Base-by-base conservation (phyloP, 2,797 vertebrate species). In the Gymnopithys bicolor region DNA sequence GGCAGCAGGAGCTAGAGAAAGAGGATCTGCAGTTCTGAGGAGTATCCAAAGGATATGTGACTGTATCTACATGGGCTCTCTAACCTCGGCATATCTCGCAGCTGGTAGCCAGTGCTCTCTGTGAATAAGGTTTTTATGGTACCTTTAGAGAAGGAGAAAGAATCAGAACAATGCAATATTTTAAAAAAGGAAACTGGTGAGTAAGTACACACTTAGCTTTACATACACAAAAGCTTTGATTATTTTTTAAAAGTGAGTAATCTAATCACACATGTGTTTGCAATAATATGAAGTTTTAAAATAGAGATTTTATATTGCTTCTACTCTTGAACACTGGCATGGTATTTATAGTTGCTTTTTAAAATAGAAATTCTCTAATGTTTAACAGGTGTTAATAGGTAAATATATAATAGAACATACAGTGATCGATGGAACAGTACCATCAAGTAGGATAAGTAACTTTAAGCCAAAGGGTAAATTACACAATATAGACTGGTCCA, bases 151-250 rank as follows among this genome's bases (percentile, higher is more conserved):
- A 53, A 68, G 13, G 7, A 45, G 55, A 45, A 79, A 41, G 7
- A 60, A n/a, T 59, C 23, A 81, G 71, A 89, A 80, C 1, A 10
- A 19, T 23, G 7, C 0, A 2, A 37, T 60, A 67, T 33, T 69
- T 85, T 37, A 55, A 69, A 78, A 78, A 79, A 9, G 27, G 60
- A 84, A 94, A 48, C 4, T 28, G n/a, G 24, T 77, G 59, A 91
- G 39, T 77, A 90, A 85, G 30, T 70, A 83, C 32, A 43, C n/a
- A 28, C 24, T 89, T 60, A 60, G 45, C 37, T 91, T 93, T 84
- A 84, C 93, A 92, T 53, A 49, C 30, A 87, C 49, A 92, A 89
- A 91, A 87, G 9, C 30, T 87, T 74, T 83, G 28, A 80, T 87
- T 84, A 27, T 4, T 51, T 66, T 58, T 82, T 89, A 35, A 24